These are phyloP conservation scores for Phenganax subtilis DNA, from an alignment of 92 coral and sea anemone genomes.

Conservation along the genomic window DNA sequence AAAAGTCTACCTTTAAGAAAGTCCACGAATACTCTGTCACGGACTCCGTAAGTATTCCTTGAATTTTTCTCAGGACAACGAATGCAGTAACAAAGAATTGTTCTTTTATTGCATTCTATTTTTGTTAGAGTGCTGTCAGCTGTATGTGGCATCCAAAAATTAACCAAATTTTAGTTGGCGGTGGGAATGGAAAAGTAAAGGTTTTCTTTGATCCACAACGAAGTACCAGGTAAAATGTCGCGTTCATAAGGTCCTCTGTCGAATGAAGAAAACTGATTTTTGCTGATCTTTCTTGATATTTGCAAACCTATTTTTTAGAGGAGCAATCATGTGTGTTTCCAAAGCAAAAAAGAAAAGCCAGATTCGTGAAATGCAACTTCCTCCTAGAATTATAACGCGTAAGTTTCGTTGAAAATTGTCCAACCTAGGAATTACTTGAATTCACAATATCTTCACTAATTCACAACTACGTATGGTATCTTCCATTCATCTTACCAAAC, in stretches of 20 bases:
- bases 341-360: slow-evolving; percentile 68
- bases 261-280: neutral
- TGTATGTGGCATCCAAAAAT: slow-evolving; percentile 86
- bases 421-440: neutral
- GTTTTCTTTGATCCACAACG: slow-evolving; percentile 88
- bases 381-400: slow-evolving; percentile 93
- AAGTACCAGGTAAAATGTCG: slow-evolving; percentile 70
- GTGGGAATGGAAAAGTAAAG: slow-evolving; percentile 72
- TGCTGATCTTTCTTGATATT: no score
- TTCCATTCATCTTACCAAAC: neutral
- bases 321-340: slow-evolving; percentile 92
- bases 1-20: slow-evolving; percentile 64
- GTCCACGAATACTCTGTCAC: slow-evolving; percentile 67
- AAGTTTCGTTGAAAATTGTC: slow-evolving; percentile 32
- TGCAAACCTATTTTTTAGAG: slow-evolving; percentile 40
- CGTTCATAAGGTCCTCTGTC: no score
- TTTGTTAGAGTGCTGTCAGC: slow-evolving; percentile 80
- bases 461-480: neutral
- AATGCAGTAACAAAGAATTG: no score
- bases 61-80: neutral
- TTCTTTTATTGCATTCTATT: neutral
- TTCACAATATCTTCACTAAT: neutral
- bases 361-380: slow-evolving; percentile 77
- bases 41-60: slow-evolving; percentile 66
- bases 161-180: slow-evolving; percentile 86